A percentile compares a stretch with the other conserved stretches of the same genome.
Conservation (phyloP, 2,113 vertebrate species). For the Heptranchias perlo region DNA sequence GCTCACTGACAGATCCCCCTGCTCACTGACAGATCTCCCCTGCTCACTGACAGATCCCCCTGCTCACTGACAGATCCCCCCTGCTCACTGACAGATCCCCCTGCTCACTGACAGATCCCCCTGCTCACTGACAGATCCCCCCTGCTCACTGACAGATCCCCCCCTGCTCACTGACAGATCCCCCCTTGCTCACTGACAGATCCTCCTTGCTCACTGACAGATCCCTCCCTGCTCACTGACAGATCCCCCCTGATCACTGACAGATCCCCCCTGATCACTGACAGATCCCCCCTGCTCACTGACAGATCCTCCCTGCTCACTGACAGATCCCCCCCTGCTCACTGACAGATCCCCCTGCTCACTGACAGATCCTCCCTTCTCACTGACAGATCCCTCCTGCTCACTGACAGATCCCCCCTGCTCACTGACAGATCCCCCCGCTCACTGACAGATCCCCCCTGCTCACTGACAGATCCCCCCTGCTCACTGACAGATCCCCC, state of each 20-base stretch:
- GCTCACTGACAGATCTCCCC: too few relatives aligned
- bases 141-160: background rate
- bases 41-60: background rate
- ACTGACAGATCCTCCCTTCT: background rate
- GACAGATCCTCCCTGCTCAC: background rate
- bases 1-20: too few relatives aligned
- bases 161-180: too few relatives aligned
- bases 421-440: too few relatives aligned
- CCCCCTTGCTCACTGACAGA: too few relatives aligned
- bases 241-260: background rate
- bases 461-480: too few relatives aligned
- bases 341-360: background rate
- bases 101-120: too few relatives aligned
- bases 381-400: background rate
- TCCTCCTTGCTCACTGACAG: background rate
- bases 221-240: accelerated
- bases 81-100: background rate
- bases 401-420: background rate
- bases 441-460: background rate
- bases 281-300: background rate
- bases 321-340: too few relatives aligned
- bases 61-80: accelerated
- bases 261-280: background rate
- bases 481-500: background rate
- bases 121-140: accelerated